Evolutionary conservation across 2,113 vertebrate genomes (phyloP), one percentile per base, ranked within the genome.

Genomic region (Tricholaema leucomelas): DNA sequence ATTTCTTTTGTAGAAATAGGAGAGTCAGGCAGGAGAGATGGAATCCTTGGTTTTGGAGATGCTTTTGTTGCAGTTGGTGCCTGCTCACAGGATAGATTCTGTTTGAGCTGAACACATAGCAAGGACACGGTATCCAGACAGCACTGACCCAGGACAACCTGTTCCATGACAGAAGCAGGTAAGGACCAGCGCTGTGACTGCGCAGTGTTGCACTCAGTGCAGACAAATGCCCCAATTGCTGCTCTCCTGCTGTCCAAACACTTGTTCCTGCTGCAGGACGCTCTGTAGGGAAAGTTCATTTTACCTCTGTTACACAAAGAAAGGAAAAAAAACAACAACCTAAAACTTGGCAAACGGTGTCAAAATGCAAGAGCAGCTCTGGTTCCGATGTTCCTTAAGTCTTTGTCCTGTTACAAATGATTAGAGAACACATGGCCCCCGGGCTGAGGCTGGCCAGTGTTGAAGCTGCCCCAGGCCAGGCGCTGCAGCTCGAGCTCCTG

Each of bases 41-140:
- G 44, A 70, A 20, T 27, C 4, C 6, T 52, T 58, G 69, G 8
- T 82, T 81, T 63, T 54, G 77, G 50, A 67, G 71, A 73, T 7
- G 8, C 44, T 85, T 69, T 61, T 2, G 1, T 91, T 67, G 25
- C 55, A 33, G 6, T 48, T 73, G 73, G 61, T 28, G 46, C 23
- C 52, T 74, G 33, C 61, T 56, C 1, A 1, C 23, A 12, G 58
- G 20, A 15, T 0, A 10, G 79, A 16, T 70, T 25, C 54, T 3
- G 36, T 12, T 27, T 0, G 5, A 73, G 85, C 66, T 48, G 87
- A 14, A 4, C 58, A 11, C 0, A 0, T 28, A 72, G 64, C 52
- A 40, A 33, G 66, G 28, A 27, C 2, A 2, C 7, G 21, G 44
- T 55, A 42, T 60, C 21, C 7, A 33, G 38, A 17, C 12, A 2